Base-by-base conservation (phyloP, 2,113 vertebrate species). In the Onychostruthus taczanowskii region DNA sequence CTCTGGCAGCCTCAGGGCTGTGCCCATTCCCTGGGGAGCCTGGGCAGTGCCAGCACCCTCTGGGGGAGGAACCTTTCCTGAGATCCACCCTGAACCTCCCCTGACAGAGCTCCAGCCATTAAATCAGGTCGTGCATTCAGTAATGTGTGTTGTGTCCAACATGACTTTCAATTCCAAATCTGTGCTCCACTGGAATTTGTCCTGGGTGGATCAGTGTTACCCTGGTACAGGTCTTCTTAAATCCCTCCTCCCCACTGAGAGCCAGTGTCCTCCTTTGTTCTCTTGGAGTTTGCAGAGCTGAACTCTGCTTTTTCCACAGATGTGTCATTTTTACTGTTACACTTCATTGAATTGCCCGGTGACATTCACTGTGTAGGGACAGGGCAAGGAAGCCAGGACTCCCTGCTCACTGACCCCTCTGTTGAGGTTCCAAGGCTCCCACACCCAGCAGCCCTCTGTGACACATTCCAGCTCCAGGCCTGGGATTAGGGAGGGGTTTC, bases 1-100 rank as follows among this genome's bases (percentile, higher is more conserved):
- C 53, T 68, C 39, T 53, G 78, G 50, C 33, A 52, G 37, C 68
- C 15, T 74, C 1, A 2, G 61, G 44, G 37, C 44, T 0, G 13
- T 11, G 52, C 2, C 68, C 52, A 73, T 50, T 44, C 52, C 52
- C 52, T 46, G 67, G 26, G 66, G 43, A 56, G 58, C 56, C 56
- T 79, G 59, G 9, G 33, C 86, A 74, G 86, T 89, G 77, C 86
- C 53, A 5, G 30, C 61, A 52, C 7, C 39, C n/a, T 53, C 39
- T n/a, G 69, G n/a, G 37, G 30, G 16, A 75, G 35, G 24, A 47
- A 7, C n/a, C 30, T 62, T 72, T n/a, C 1, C 20, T 53, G 2
- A 41, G 2, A 0, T 7, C 47, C n/a, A n/a, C 0, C 55, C n/a
- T 31, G 6, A 75, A 2, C 53, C 30, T 53, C 0, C 13, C 52